phyloP scores from a whole-genome alignment of 2,888 invertebrate species.

The Capitulum mitella region DNA sequence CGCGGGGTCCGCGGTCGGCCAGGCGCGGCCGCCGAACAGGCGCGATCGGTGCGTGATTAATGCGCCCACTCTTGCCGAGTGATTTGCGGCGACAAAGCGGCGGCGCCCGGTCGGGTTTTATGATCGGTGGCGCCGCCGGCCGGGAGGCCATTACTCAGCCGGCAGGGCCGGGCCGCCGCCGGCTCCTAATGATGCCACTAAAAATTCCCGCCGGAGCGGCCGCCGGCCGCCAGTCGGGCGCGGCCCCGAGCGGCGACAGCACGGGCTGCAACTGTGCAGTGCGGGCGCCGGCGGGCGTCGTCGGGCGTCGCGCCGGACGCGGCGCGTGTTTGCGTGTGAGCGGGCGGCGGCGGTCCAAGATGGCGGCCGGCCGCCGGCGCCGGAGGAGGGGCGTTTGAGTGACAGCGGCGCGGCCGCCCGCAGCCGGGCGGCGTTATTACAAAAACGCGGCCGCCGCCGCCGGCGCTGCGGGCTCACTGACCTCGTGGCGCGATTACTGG shows the following conservation, averaged over 20 bases:
- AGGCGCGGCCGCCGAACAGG: neutral
- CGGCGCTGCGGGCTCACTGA: slow-evolving; percentile 1
- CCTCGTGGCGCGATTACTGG: neutral
- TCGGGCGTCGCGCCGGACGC: neutral
- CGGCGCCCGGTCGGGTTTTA: neutral
- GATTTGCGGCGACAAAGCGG: neutral
- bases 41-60: neutral
- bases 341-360: neutral
- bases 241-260: neutral
- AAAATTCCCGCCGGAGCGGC: neutral
- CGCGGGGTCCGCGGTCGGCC: neutral
- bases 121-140: neutral
- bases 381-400: slow-evolving; percentile 17
- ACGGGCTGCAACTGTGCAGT: slow-evolving; percentile 14
- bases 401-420: neutral
- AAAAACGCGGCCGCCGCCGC: slow-evolving; percentile 5
- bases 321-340: neutral
- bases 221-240: neutral
- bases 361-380: slow-evolving; percentile 6
- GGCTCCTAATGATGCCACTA: slow-evolving; percentile 13
- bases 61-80: neutral
- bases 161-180: neutral
- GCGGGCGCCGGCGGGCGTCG: neutral
- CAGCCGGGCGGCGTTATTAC: slow-evolving; percentile 6
- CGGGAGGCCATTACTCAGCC: slow-evolving; percentile 11